phyloP scores from a whole-genome alignment of 2,797 vertebrate species.

The Xenops minutus region DNA sequence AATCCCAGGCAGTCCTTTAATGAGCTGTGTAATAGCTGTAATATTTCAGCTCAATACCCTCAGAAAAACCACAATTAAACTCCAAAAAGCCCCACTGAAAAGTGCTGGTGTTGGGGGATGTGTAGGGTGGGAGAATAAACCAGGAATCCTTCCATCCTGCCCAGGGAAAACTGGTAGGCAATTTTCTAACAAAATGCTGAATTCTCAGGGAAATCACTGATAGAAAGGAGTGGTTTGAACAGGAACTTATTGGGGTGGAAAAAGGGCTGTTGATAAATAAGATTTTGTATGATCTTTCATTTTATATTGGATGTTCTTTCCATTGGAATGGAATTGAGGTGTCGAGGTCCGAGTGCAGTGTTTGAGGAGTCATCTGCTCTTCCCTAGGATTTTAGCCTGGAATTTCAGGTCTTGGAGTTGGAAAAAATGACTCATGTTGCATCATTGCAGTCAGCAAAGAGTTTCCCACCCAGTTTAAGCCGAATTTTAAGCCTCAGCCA shows the following conservation, averaged over 20 bases:
- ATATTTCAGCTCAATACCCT: not conserved
- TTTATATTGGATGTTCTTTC: not conserved
- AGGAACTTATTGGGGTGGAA: not conserved
- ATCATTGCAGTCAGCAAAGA: not conserved
- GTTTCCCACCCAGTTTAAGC: not conserved
- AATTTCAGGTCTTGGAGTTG: not conserved
- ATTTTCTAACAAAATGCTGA: not conserved
- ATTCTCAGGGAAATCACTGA: not conserved
- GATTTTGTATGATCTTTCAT: not conserved
- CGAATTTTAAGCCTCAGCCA: too few relatives aligned
- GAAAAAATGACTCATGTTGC: not conserved
- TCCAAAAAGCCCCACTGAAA: not conserved
- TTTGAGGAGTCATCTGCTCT: not conserved
- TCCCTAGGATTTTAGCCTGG: not conserved
- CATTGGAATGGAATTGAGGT: not conserved
- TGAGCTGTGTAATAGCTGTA: not conserved
- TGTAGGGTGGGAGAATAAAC: not conserved
- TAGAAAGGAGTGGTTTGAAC: not conserved
- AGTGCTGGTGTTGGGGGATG: not conserved
- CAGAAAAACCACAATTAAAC: not conserved
- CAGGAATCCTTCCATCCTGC: not conserved
- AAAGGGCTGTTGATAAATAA: not conserved
- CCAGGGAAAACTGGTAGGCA: not conserved
- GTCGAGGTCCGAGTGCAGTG: rapidly evolving
- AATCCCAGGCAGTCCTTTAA: not conserved